Conservation (phyloP, 1,140 invertebrate genomes). For the Drosophila pectinifera region DNA sequence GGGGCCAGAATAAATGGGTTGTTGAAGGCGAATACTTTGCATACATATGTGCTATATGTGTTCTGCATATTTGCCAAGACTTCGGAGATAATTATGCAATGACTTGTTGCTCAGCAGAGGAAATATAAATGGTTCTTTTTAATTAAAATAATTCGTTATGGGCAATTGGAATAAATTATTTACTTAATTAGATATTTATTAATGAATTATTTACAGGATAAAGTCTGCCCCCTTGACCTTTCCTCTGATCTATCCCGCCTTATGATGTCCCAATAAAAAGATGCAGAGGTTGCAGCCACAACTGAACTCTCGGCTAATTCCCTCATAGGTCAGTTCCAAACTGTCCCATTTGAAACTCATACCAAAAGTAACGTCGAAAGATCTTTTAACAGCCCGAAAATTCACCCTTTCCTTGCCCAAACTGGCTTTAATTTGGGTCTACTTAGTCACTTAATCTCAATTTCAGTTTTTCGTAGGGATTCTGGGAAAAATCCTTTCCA, state of each 20-base stretch:
- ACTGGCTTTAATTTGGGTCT: constrained; percentile 17
- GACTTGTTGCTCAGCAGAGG: constrained; percentile 1
- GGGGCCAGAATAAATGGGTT: constrained; percentile 59
- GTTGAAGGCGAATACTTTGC: constrained; percentile 55
- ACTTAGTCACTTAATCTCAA: constrained; percentile 25
- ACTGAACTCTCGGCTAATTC: constrained; percentile 25
- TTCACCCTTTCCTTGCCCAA: neutral
- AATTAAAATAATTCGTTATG: constrained; percentile 17
- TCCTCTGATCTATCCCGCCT: neutral
- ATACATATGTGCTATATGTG: constrained; percentile 21
- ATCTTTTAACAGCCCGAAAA: neutral
- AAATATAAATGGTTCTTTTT: constrained; percentile 14
- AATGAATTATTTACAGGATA: neutral
- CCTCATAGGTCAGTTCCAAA: constrained; percentile 9
- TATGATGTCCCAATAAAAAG: neutral
- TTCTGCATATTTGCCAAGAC: constrained; percentile 37
- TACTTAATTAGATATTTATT: neutral
- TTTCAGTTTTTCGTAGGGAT: constrained; percentile 15
- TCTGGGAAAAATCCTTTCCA: constrained; percentile 44
- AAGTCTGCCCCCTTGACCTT: neutral
- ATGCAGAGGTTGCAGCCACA: constrained; percentile 5
- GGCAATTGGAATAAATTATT: constrained; percentile 2
- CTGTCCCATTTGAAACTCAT: constrained; percentile 36
- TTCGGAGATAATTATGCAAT: constrained; percentile 26
- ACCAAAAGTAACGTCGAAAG: constrained; percentile 1